Percentiles rank a stretch among this genome's conserved stretches.
Conservation (phyloP, 2,113 vertebrate species). For the Charina bottae region DNA sequence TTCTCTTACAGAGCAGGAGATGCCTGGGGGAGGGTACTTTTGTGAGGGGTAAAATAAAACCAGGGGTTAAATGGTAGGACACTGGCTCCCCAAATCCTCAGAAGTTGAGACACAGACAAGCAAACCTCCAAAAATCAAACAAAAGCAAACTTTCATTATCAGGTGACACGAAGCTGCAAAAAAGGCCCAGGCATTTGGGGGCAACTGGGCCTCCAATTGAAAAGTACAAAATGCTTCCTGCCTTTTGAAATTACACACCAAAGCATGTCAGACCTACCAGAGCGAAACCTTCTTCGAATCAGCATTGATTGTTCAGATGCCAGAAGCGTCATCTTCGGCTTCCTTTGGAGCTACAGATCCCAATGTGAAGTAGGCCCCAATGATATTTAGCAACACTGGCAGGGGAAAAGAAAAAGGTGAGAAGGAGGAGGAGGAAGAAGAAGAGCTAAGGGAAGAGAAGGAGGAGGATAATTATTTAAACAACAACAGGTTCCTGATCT, state of each 20-base stretch:
- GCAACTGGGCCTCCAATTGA: not conserved
- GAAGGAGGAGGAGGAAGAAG: no score
- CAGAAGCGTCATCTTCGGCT: conserved; percentile 82
- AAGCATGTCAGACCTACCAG: conserved; percentile 79
- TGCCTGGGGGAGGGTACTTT: not conserved
- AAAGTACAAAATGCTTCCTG: not conserved
- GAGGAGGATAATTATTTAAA: not conserved
- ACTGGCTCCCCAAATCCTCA: not conserved
- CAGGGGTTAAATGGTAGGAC: not conserved
- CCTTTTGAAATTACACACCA: not conserved
- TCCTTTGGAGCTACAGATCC: not conserved
- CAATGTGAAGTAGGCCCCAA: not conserved
- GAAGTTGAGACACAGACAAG: not conserved
- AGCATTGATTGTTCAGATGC: conserved; percentile 89
- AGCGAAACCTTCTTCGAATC: conserved; percentile 92
- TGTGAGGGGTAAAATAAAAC: not conserved
- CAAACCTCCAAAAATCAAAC: not conserved
- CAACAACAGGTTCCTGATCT: not conserved
- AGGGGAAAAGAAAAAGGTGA: not conserved
- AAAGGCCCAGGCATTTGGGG: not conserved
- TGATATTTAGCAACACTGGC: no score
- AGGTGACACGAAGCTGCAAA: not conserved
- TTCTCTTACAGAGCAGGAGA: not conserved
- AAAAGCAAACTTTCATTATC: not conserved
- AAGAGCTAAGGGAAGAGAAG: not conserved